Conservation (phyloP, 1,140 invertebrate genomes). For the Ips typographus region DNA sequence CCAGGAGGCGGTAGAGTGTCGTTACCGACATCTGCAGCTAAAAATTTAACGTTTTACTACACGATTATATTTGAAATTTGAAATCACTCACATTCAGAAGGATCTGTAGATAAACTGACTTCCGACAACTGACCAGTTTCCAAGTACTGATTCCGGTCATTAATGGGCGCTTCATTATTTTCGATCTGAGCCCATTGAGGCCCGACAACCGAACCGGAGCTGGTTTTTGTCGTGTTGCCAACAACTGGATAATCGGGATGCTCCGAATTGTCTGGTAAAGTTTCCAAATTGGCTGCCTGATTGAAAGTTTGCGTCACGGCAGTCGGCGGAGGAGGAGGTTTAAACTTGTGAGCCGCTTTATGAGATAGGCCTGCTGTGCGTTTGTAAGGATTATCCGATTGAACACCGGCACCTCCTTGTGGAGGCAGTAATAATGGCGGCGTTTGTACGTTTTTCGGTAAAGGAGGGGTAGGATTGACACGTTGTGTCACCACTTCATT, state of each 20-base stretch:
- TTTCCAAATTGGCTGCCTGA: conserved; percentile 59
- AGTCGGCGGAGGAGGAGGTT: conserved; percentile 21
- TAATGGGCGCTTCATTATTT: conserved; percentile 63
- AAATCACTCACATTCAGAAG: conserved; percentile 23
- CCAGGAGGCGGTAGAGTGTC: conserved; percentile 61
- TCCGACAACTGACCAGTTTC: conserved; percentile 70
- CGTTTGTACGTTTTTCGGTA: conserved; percentile 35
- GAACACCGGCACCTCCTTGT: conserved; percentile 33
- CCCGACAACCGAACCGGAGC: neutral
- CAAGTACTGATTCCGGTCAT: conserved; percentile 70
- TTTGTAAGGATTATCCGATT: conserved; percentile 51
- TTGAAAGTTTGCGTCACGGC: conserved; percentile 23
- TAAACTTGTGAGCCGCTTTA: conserved; percentile 47
- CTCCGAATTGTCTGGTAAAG: conserved; percentile 65
- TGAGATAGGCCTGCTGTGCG: conserved; percentile 50
- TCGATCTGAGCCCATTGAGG: conserved; percentile 52
- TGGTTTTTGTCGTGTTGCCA: neutral
- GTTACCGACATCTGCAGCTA: conserved; percentile 24
- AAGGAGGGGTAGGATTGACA: conserved; percentile 35
- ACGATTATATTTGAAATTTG: conserved; percentile 1
- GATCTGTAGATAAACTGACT: conserved; percentile 53
- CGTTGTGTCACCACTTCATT: conserved; percentile 43
- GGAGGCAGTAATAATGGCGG: conserved; percentile 36
- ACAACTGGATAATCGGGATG: conserved; percentile 54
- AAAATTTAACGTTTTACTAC: conserved; percentile 10